A percentile compares a stretch with the other conserved stretches of the same genome.
Evolutionary conservation across 2,888 invertebrate species (phyloP).

Genomic region (Timema cristinae): DNA sequence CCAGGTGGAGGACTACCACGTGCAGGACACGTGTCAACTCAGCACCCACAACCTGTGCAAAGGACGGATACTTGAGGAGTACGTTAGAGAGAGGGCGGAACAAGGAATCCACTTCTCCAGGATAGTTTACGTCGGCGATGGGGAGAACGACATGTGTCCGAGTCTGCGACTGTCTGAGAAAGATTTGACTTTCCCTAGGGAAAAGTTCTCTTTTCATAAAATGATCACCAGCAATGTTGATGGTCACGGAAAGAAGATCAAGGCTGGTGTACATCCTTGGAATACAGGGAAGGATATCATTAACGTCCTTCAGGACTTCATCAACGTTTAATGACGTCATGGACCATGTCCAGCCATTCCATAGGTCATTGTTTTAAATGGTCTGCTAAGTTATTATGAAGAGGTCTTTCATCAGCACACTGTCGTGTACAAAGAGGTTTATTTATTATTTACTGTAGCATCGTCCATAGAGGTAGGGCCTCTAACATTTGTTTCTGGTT

Average conservation of each 20-base stretch:
- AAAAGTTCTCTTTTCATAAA: conserved; percentile 48
- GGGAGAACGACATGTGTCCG: conserved; percentile 75
- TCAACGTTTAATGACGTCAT: not conserved
- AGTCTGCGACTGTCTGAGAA: conserved; percentile 54
- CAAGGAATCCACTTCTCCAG: conserved; percentile 51
- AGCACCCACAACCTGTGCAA: conserved; percentile 76
- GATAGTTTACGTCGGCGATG: conserved; percentile 71
- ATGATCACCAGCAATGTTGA: conserved; percentile 37
- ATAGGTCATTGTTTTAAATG: no score
- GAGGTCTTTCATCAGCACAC: no score
- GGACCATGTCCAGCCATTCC: no score
- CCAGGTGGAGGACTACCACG: conserved; percentile 59
- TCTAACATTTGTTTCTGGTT: no score
- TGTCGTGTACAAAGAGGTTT: no score
- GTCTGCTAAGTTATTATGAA: no score
- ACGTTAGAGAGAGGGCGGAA: conserved; percentile 50
- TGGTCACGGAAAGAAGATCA: conserved; percentile 35
- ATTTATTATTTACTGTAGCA: no score
- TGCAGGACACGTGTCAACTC: conserved; percentile 63
- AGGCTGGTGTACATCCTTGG: conserved; percentile 44
- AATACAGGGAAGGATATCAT: conserved; percentile 39
- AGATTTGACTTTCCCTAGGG: conserved; percentile 65
- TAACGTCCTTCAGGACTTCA: conserved; percentile 20
- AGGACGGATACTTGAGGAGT: conserved; percentile 64
- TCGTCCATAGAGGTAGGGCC: no score